These are phyloP conservation scores for Tridacna gigas DNA, from an alignment of 2,888 invertebrate species.

Conservation along the genomic window DNA sequence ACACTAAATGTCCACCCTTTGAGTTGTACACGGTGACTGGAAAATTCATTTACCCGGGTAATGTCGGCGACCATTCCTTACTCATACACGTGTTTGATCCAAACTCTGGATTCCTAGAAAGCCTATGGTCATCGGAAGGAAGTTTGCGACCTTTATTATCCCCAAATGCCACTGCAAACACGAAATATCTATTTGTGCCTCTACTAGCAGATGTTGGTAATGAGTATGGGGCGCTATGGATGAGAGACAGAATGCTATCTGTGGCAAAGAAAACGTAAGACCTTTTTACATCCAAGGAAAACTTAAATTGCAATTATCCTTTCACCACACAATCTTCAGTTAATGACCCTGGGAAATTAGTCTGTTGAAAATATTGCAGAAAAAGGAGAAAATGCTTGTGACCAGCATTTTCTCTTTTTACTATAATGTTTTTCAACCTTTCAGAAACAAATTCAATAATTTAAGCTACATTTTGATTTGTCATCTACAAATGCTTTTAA, in stretches of 20 bases:
- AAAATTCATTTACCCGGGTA: conserved; percentile 59
- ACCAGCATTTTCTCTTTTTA: no score
- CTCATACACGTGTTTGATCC: conserved; percentile 69
- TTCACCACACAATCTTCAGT: no score
- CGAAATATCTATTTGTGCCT: conserved; percentile 66
- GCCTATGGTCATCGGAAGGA: conserved; percentile 67
- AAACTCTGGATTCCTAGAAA: conserved; percentile 69
- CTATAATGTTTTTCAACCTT: no score
- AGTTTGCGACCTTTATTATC: conserved; percentile 48
- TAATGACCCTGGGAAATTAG: no score
- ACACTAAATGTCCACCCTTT: conserved; percentile 59
- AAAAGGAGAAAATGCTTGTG: no score
- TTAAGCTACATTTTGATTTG: no score
- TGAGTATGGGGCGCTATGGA: conserved; percentile 65
- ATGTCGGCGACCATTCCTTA: conserved; percentile 55
- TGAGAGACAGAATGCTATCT: conserved; percentile 60
- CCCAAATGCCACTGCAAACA: conserved; percentile 33
- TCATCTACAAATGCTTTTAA: no score
- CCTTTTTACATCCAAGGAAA: background rate
- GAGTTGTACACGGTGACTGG: conserved; percentile 63
- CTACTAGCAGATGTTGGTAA: conserved; percentile 50
- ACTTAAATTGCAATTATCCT: background rate
- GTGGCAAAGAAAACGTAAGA: conserved; percentile 6
- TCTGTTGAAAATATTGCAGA: no score
- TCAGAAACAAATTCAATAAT: no score